Evolutionary conservation across 2,888 invertebrate species (phyloP).

Genomic region (Tigriopus californicus): DNA sequence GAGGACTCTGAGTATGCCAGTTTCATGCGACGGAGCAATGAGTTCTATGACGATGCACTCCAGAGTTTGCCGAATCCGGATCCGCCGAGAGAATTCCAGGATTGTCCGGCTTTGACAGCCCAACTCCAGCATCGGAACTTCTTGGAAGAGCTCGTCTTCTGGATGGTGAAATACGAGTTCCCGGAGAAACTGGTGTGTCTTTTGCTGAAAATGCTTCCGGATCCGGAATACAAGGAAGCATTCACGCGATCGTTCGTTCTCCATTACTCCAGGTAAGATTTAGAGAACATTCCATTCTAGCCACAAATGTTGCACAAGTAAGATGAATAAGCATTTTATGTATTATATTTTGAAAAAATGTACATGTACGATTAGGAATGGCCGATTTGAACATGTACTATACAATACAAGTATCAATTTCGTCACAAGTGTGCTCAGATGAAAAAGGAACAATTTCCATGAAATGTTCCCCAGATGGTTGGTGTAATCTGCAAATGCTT

Average conservation of each 20-base stretch:
- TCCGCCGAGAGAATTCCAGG: slow-evolving; percentile 43
- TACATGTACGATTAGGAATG: too few species aligned
- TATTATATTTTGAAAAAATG: too few species aligned
- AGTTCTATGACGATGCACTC: slow-evolving; percentile 61
- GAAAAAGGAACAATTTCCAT: too few species aligned
- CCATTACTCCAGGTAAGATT: slow-evolving; percentile 63
- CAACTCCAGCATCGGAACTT: slow-evolving; percentile 61
- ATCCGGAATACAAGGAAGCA: slow-evolving; percentile 85
- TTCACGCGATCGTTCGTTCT: slow-evolving; percentile 83
- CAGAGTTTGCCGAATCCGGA: slow-evolving; percentile 54
- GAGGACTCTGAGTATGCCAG: slow-evolving; percentile 48
- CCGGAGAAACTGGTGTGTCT: slow-evolving; percentile 91
- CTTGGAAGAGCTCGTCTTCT: slow-evolving; percentile 87
- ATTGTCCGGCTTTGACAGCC: slow-evolving; percentile 57
- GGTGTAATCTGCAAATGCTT: too few species aligned
- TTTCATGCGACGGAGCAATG: slow-evolving; percentile 50
- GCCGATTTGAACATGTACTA: too few species aligned
- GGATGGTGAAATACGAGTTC: slow-evolving; percentile 93
- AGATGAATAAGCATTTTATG: too few species aligned
- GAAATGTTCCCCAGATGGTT: too few species aligned
- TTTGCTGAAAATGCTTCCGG: slow-evolving; percentile 80
- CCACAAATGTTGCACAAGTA: too few species aligned
- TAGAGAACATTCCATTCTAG: background rate
- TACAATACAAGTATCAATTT: too few species aligned
- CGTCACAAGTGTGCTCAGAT: too few species aligned